Evolutionary conservation across 1,140 invertebrate species (phyloP), one percentile per base, ranked within the genome.

Genomic region (Nephotettix cincticeps): DNA sequence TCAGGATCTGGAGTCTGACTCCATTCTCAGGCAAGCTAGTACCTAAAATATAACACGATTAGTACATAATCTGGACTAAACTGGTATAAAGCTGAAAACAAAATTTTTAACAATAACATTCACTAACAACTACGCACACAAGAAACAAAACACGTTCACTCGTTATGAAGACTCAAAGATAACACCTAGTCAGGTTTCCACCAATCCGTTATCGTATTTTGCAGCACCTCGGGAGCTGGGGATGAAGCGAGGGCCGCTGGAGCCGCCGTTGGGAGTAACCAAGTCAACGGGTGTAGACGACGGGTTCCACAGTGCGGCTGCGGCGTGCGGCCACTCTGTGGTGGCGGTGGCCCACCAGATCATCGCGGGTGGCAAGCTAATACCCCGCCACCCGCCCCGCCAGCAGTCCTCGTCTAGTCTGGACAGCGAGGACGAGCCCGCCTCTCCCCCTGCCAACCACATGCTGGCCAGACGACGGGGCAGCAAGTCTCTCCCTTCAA

Each of bases 261-360:
- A 68, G 25, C 64, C 71, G 13, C 30, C 70, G 1, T 43, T 40
- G 75, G 9, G 80, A 78, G 66, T 63, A 2, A 51, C 71, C 0
- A 90, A 90, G 79, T 84, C 88, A 4, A 85, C 84, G 25, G 87
- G 86, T 0, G 84, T 84, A 0, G 88, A 90, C 75, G 89, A 91
- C 81, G 89, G 87, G 64, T 88, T 90, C 79, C 88, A 90, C 78
- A 86, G 88, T 69, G 87, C 89, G 74, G 84, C 86, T 32, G 87
- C 89, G 40, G 86, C 87, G 29, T 90, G 90, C 72, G 89, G 89
- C 64, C 87, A 83, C 71, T 91, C 90, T 1, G 87, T 92, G 30
- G 86, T 91, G 71, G 84, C 86, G 76, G 89, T 92, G 56, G 91
- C 90, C 0, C 86, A 87, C 75, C 86, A 90, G 78, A 91, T 92